Evolutionary conservation across 2,113 vertebrate species (phyloP).

Genomic region (Platichthys stellatus): DNA sequence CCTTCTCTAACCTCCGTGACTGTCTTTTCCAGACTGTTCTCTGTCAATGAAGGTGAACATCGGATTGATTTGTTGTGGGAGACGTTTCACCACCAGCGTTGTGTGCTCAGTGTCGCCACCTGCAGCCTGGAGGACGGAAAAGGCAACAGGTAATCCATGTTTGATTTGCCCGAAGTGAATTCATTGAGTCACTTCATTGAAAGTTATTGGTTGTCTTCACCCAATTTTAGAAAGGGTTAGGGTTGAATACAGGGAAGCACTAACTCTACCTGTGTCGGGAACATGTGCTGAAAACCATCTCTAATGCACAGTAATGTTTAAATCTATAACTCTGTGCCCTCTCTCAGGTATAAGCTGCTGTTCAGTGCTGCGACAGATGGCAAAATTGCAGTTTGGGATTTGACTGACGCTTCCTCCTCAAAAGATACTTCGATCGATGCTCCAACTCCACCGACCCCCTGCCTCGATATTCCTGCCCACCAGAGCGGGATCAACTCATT

Average conservation of each 20-base stretch:
- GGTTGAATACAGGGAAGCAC: no score
- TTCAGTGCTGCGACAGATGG: constrained; percentile 93
- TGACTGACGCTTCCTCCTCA: constrained; percentile 70
- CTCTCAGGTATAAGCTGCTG: constrained; percentile 83
- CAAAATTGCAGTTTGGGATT: constrained; percentile 89
- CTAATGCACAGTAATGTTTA: background rate
- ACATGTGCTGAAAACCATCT: background rate
- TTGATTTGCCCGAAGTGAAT: background rate
- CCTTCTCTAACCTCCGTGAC: background rate
- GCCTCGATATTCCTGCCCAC: constrained; percentile 83
- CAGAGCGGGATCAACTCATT: constrained; percentile 93
- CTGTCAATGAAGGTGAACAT: constrained; percentile 79
- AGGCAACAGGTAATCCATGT: constrained; percentile 77
- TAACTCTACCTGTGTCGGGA: no score
- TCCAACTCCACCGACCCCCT: constrained; percentile 65
- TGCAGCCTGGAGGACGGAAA: constrained; percentile 65
- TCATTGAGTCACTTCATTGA: background rate
- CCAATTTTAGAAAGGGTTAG: no score
- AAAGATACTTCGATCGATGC: constrained; percentile 21
- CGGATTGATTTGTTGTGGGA: constrained; percentile 88
- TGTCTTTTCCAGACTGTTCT: constrained; percentile 84
- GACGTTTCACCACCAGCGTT: constrained; percentile 91
- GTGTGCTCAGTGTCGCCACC: constrained; percentile 90
- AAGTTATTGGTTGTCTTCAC: background rate
- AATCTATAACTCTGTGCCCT: background rate